Evolutionary conservation across 1,140 invertebrate species (phyloP).

Genomic region (Listronotus bonariensis): DNA sequence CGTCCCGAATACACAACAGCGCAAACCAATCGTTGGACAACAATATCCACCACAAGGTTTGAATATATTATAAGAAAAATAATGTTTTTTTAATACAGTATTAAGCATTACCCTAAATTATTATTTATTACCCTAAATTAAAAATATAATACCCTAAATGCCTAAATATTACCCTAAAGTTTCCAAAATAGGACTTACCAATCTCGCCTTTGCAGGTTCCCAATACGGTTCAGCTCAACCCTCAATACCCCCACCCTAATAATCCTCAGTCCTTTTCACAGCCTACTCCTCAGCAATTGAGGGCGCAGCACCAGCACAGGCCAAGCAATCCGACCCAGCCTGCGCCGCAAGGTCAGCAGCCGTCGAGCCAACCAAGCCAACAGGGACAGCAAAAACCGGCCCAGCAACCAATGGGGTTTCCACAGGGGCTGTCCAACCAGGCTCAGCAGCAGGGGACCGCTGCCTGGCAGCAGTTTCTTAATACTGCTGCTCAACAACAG

Average conservation of each 20-base stretch:
- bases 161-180: too few relatives aligned
- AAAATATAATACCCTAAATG: too few relatives aligned
- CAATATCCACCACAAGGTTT: slow-evolving; percentile 29
- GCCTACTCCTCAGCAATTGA: slow-evolving; percentile 49
- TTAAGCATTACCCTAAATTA: not conserved
- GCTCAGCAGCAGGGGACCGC: slow-evolving; percentile 41
- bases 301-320: slow-evolving; percentile 52
- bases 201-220: slow-evolving; percentile 7
- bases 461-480: slow-evolving; percentile 47
- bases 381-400: slow-evolving; percentile 8
- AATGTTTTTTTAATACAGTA: too few relatives aligned
- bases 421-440: slow-evolving; percentile 31
- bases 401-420: slow-evolving; percentile 22
- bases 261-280: slow-evolving; percentile 25
- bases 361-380: slow-evolving; percentile 33
- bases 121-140: not conserved
- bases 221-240: slow-evolving; percentile 36
- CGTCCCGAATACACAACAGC: slow-evolving; percentile 51
- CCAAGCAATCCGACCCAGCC: slow-evolving; percentile 27
- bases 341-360: slow-evolving; percentile 38
- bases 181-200: not conserved
- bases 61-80: not conserved
- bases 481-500: slow-evolving; percentile 28
- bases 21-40: slow-evolving; percentile 22
- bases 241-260: slow-evolving; percentile 30